Conservation (phyloP, 1,140 invertebrate genomes). For the Colletes latitarsis region DNA sequence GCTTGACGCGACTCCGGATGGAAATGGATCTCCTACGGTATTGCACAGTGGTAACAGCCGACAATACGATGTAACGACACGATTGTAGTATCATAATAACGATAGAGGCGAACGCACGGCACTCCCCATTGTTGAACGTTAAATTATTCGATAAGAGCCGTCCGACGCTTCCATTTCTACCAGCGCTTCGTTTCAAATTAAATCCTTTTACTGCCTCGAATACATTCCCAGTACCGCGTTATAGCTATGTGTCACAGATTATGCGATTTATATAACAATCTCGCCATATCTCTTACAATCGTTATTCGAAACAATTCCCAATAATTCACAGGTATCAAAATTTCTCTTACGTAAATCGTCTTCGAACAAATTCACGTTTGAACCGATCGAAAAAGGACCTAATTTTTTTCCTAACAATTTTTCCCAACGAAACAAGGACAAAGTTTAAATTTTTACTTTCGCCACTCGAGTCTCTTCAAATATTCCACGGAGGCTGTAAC, state of each 20-base stretch:
- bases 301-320: too few species aligned
- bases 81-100: background rate
- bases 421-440: too few species aligned
- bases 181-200: background rate
- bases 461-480: background rate
- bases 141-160: background rate
- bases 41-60: slow-evolving; percentile 15
- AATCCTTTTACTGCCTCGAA: background rate
- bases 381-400: too few species aligned
- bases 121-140: background rate
- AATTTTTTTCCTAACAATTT: too few species aligned
- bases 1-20: slow-evolving; percentile 39
- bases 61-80: slow-evolving; percentile 15
- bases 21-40: slow-evolving; percentile 47
- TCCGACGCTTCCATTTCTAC: background rate
- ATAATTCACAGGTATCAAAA: too few species aligned
- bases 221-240: too few species aligned
- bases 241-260: too few species aligned
- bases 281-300: too few species aligned
- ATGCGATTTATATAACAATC: too few species aligned
- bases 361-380: too few species aligned
- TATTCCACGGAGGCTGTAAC: background rate
- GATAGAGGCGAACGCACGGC: background rate
- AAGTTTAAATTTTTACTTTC: too few species aligned
- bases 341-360: too few species aligned